phyloP scores from a whole-genome alignment of 2,888 invertebrate species.

The Mongoloraphidia duomilia region DNA sequence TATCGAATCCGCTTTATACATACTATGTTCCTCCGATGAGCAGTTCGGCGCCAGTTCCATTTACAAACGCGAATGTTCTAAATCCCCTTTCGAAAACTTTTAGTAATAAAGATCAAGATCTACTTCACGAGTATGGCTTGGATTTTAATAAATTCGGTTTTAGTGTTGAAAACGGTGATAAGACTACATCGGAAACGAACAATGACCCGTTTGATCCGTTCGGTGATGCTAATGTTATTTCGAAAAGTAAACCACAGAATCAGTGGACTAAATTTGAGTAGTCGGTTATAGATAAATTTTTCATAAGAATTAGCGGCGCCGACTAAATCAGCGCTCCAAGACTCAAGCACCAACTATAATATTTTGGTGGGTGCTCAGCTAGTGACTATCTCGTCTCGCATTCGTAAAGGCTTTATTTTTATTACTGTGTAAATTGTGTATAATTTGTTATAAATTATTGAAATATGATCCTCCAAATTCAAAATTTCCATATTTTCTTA shows the following conservation, averaged over 20 bases:
- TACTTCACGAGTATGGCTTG: slow-evolving; percentile 58
- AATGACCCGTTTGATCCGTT: slow-evolving; percentile 26
- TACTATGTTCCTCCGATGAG: slow-evolving; percentile 24
- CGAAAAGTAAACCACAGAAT: slow-evolving; percentile 30
- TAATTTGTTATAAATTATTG: no score
- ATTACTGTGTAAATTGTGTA: no score
- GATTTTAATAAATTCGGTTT: slow-evolving; percentile 44
- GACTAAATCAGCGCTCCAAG: no score
- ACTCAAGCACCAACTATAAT: no score
- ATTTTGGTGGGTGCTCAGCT: no score
- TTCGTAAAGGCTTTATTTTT: no score
- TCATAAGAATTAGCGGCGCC: no score
- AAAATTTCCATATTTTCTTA: no score
- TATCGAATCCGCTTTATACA: slow-evolving; percentile 35
- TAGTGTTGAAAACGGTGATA: slow-evolving; percentile 25
- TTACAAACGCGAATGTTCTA: slow-evolving; percentile 36
- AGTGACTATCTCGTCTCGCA: no score
- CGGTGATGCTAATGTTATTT: slow-evolving; percentile 3
- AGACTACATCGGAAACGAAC: slow-evolving; percentile 13
- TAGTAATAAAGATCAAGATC: slow-evolving; percentile 42
- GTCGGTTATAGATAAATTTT: no score
- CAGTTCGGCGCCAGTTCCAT: slow-evolving; percentile 34
- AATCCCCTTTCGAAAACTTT: slow-evolving; percentile 27
- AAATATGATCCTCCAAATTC: no score
- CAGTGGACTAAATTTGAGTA: slow-evolving; percentile 47